Percentiles rank a stretch among this genome's conserved stretches.
Conservation (phyloP, 2,888 invertebrate species). For the Entomobrya proxima region DNA sequence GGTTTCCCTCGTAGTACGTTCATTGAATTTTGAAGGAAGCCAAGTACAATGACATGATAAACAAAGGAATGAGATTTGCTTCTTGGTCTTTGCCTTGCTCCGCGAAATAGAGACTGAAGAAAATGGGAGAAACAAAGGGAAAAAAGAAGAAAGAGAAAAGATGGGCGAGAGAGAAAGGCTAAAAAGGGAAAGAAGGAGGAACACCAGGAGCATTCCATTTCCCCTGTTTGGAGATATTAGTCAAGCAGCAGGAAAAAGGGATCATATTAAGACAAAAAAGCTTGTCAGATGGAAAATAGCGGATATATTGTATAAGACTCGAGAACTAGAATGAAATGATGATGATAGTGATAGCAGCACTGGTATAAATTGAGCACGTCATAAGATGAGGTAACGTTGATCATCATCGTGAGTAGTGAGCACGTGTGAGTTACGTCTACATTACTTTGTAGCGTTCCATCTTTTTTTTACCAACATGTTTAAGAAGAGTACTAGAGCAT, state of each 20-base stretch:
- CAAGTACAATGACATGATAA: neutral
- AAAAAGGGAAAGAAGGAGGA: constrained; percentile 1
- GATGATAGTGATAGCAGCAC: neutral
- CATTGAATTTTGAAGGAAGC: neutral
- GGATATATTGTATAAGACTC: neutral
- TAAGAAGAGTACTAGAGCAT: too few species aligned
- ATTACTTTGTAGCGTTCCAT: too few species aligned
- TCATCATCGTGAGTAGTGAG: too few species aligned
- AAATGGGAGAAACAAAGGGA: constrained; percentile 30
- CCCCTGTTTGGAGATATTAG: neutral
- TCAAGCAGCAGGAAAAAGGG: constrained; percentile 2
- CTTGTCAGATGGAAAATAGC: constrained; percentile 2
- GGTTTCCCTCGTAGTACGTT: neutral
- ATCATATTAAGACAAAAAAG: constrained; percentile 8
- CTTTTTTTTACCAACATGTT: too few species aligned
- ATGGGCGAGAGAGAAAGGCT: neutral
- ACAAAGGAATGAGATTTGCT: constrained; percentile 30
- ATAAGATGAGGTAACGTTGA: neutral
- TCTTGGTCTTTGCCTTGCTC: neutral
- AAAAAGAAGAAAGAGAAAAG: neutral
- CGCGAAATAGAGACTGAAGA: neutral
- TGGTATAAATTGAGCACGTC: neutral
- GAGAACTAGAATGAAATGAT: neutral
- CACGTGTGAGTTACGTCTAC: too few species aligned
- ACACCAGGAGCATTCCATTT: constrained; percentile 11